These are phyloP conservation scores for Spodoptera exigua DNA, from an alignment of 2,888 invertebrate genomes.

Conservation along the genomic window DNA sequence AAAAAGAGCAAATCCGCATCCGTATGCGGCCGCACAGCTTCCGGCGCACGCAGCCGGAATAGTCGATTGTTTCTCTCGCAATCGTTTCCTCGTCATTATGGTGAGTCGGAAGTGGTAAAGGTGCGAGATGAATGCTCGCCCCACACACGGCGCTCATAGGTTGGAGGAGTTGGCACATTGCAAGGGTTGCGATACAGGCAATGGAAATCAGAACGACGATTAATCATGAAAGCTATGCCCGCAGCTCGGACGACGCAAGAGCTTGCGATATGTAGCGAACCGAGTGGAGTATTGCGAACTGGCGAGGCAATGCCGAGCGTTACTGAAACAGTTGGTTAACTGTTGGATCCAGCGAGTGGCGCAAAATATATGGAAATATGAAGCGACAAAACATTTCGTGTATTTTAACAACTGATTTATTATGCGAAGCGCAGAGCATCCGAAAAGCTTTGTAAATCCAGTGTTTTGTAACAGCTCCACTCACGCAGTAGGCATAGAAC, in stretches of 20 bases:
- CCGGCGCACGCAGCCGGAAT: constrained; percentile 84
- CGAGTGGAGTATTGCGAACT: constrained; percentile 79
- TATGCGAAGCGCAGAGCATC: constrained; percentile 66
- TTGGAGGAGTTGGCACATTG: constrained; percentile 52
- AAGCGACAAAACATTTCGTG: constrained; percentile 69
- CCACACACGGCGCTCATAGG: constrained; percentile 33
- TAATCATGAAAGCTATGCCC: constrained; percentile 79
- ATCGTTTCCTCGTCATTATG: constrained; percentile 84
- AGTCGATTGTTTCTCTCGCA: constrained; percentile 83
- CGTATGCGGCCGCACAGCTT: constrained; percentile 81
- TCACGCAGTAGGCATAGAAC: constrained; percentile 74
- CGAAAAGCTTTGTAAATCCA: constrained; percentile 72
- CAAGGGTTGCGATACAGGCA: constrained; percentile 64
- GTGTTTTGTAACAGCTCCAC: constrained; percentile 74
- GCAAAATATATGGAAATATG: constrained; percentile 78
- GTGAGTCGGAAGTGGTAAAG: constrained; percentile 79
- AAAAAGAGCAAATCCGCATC: constrained; percentile 86
- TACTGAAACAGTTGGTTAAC: constrained; percentile 82
- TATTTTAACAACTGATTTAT: constrained; percentile 68
- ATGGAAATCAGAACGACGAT: constrained; percentile 74
- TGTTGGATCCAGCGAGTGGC: constrained; percentile 78
- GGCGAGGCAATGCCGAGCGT: constrained; percentile 74
- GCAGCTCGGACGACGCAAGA: constrained; percentile 79
- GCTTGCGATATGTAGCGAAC: constrained; percentile 86
- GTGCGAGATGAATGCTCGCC: constrained; percentile 68